Conservation (phyloP, 2,113 vertebrate species). For the Gymnogyps californianus region DNA sequence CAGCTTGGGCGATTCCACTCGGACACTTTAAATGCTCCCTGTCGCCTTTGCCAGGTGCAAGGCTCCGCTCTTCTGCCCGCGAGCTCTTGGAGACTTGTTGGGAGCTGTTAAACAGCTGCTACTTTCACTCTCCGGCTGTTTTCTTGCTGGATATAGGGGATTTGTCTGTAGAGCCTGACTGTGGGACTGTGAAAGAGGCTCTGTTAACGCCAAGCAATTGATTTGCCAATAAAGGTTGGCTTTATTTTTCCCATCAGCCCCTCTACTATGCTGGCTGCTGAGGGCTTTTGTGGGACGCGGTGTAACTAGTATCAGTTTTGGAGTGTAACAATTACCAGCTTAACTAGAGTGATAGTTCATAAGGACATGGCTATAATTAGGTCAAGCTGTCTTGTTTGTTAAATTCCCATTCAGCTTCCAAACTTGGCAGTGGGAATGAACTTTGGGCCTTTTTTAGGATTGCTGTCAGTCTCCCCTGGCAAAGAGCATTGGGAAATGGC, state of each 20-base stretch:
- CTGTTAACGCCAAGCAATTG: background rate
- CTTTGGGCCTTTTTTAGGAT: background rate
- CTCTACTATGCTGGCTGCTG: background rate
- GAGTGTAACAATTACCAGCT: background rate
- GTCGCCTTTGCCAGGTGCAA: background rate
- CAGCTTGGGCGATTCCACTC: constrained; percentile 16
- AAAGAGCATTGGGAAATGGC: background rate
- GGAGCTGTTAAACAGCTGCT: constrained; percentile 41
- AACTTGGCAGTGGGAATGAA: background rate
- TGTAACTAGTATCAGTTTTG: background rate
- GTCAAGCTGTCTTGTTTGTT: constrained; percentile 26
- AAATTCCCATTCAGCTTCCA: background rate
- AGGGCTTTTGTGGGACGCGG: background rate
- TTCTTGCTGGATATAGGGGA: background rate
- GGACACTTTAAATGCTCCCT: background rate
- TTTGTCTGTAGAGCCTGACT: background rate
- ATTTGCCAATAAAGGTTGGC: background rate
- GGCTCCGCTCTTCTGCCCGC: background rate
- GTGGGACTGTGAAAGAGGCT: background rate
- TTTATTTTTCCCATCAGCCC: background rate
- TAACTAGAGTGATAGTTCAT: background rate
- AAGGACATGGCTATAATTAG: background rate
- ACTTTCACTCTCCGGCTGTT: constrained; percentile 11
- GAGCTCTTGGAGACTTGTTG: background rate
- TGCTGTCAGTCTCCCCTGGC: background rate